Base-by-base conservation (phyloP, 2,113 vertebrate genomes). In the Alligator mississippiensis region DNA sequence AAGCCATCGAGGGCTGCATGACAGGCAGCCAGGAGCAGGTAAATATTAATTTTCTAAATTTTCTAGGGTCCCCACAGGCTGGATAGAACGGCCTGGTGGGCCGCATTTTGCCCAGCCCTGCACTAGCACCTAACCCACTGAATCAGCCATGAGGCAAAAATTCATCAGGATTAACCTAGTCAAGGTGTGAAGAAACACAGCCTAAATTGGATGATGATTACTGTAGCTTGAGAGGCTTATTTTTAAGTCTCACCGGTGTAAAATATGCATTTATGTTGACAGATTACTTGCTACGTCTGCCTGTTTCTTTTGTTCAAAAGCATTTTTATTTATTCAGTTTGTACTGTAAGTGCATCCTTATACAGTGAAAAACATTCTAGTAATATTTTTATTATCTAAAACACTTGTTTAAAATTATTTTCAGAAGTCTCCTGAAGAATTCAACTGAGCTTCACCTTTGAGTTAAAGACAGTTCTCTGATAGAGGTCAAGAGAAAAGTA, bases 141-240 rank as follows among this genome's bases (percentile, higher is more conserved):
- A 0, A 80, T 7, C 25, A 25, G 11, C 0, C 6, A 55, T 59
- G 38, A 1, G 4, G 55, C 60, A 12, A 7, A 70, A 10, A 0
- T 34, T 27, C 66, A 0, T 4, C 1, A 3, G 47, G 5, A 0
- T 14, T 47, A 47, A 47, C 47, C 47, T 47, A 47, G 47, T 47
- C 47, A 28, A 1, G 47, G 25, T 55, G 62, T 1, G 0, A 1
- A 68, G 78, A 78, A 80, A 62, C 57, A 27, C 59, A 68, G 14
- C n/a, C 66, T 59, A 1, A 6, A n/a, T 22, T 47, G 38, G 17
- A 64, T 17, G 81, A n/a, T 18, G 14, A 19, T 10, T 47, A 25
- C 47, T 57, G 16, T 18, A 57, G 63, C 30, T 18, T 62, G 57
- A 60, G 74, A 61, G 11, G 55, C 80, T 74, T 6, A 9, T 90